Evolutionary conservation across 2,797 vertebrate genomes (phyloP), one percentile per base, ranked within the genome.

Genomic region (Micrastur ruficollis): DNA sequence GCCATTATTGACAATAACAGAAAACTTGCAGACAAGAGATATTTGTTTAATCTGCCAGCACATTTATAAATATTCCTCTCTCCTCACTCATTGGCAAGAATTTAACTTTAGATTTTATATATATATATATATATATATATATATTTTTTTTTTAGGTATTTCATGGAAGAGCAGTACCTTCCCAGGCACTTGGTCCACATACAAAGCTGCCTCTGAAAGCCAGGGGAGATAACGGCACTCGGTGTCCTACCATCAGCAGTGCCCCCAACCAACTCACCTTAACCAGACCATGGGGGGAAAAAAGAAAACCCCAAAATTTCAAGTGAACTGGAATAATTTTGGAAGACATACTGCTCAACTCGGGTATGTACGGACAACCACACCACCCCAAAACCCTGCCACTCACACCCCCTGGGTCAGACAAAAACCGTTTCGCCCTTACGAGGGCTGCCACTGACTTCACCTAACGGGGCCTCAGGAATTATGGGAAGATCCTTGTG

Each of bases 231-330:
- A 50, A 50, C 5, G 22, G 22, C 31, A 14, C 22, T 32, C 1
- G 1, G 4, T 10, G 7, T 19, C 42, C 53, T 23, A 25, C 20
- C 12, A 34, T 20, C 29, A 26, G 19, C n/a, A 25, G 44, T 36
- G 22, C 6, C 53, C 34, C 15, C 18, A 74, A 44, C 12, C 27
- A 47, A 19, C 5, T 38, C 22, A 81, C 17, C 31, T 62, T 22
- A 50, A 70, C 8, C 8, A 59, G 17, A 50, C 7, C 1, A 1
- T 16, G 6, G 8, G 42, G 7, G 0, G 1, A 16, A 26, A 52
- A 72, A 26, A 50, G 23, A 36, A 36, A 36, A n/a, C n/a, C 6
- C 9, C 20, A 21, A 47, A 47, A 50, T 67, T 86, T 49, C 11
- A 71, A 40, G 10, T 5, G 40, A 81, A 44, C 26, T 29, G 7